phyloP scores from a whole-genome alignment of 1,140 invertebrate genomes.

The Manduca sexta region DNA sequence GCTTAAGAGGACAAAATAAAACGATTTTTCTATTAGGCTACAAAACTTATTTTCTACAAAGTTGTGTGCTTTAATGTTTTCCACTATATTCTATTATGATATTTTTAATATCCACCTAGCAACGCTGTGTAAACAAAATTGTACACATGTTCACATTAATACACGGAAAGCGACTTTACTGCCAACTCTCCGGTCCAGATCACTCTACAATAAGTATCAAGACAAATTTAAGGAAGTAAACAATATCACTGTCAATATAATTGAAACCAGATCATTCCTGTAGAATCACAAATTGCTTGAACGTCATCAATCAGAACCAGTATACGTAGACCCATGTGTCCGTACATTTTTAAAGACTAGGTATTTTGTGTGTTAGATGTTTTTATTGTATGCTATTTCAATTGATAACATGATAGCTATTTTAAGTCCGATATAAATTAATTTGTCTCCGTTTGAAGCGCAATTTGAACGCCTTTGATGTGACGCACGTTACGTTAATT shows the following conservation, averaged over 20 bases:
- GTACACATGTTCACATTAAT: too few relatives aligned
- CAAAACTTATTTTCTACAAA: too few relatives aligned
- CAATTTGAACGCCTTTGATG: not conserved
- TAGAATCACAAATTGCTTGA: constrained; percentile 2
- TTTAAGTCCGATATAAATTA: constrained; percentile 1
- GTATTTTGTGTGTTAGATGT: too few relatives aligned
- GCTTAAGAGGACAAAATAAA: too few relatives aligned
- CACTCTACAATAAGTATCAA: not conserved
- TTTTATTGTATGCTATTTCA: not conserved
- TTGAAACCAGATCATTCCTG: constrained; percentile 17
- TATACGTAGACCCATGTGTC: too few relatives aligned
- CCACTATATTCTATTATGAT: too few relatives aligned
- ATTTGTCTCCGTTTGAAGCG: not conserved
- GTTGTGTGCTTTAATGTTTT: too few relatives aligned
- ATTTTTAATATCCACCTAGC: too few relatives aligned
- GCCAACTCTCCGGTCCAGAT: not conserved
- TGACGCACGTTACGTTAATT: too few relatives aligned
- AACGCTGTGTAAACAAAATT: too few relatives aligned
- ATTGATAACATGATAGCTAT: not conserved
- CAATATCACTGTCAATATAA: constrained; percentile 5
- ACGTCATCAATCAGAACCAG: not conserved
- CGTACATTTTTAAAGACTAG: too few relatives aligned
- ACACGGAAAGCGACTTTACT: not conserved
- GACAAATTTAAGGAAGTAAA: constrained; percentile 6
- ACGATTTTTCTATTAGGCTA: too few relatives aligned